phyloP scores from a whole-genome alignment of 2,113 vertebrate genomes.

The Sardina pilchardus region DNA sequence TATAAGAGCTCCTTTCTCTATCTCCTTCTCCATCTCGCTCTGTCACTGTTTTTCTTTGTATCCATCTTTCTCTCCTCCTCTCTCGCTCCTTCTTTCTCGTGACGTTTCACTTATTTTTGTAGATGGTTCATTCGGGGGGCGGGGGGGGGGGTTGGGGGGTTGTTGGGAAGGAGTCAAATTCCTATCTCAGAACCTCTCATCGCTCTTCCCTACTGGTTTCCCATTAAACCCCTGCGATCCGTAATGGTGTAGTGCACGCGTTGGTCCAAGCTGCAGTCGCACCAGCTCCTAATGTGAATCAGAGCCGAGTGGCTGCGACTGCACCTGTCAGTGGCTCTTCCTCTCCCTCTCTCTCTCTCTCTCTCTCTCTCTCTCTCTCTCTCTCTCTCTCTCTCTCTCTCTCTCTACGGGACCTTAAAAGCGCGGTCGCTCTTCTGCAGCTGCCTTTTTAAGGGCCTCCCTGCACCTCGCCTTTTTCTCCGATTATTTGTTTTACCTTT shows the following conservation, averaged over 20 bases:
- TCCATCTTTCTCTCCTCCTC: neutral
- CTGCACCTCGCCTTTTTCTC: neutral
- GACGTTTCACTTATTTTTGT: neutral
- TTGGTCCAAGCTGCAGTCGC: conserved; percentile 40
- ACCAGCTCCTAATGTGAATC: conserved; percentile 58
- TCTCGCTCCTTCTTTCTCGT: neutral
- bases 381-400: too few relatives aligned
- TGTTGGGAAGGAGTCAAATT: conserved; percentile 36
- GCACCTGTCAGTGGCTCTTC: conserved; percentile 61
- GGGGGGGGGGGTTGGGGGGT: conserved; percentile 8
- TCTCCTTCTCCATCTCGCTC: neutral
- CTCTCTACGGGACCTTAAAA: conserved; percentile 69
- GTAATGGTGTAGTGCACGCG: conserved; percentile 55
- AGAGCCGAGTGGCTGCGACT: conserved; percentile 54
- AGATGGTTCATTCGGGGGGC: conserved; percentile 1
- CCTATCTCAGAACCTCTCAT: conserved; percentile 25
- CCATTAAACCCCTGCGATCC: conserved; percentile 58
- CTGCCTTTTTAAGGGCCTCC: neutral
- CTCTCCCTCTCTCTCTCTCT: too few relatives aligned
- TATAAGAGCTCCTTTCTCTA: conserved; percentile 37
- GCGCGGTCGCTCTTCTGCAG: neutral
- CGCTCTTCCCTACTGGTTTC: conserved; percentile 56
- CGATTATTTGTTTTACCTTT: neutral
- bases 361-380: too few relatives aligned
- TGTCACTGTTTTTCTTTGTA: neutral